Percentiles rank a stretch among this genome's conserved stretches.
phyloP scores from a whole-genome alignment of 2,797 vertebrate genomes.

The Enteromius unitaeniatus region DNA sequence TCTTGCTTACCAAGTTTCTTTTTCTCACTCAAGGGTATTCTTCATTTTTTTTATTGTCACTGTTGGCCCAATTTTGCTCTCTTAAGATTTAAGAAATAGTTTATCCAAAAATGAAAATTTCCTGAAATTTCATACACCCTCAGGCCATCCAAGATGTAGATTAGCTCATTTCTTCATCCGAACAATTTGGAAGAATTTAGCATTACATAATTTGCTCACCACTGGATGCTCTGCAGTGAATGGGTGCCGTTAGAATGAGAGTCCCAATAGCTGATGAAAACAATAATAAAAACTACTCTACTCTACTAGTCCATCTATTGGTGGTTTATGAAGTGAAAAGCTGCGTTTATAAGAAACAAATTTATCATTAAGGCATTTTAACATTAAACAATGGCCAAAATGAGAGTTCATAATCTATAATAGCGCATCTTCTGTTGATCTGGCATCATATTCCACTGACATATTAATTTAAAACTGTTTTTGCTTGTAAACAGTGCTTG shows the following conservation, averaged over 20 bases:
- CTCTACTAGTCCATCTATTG: neutral
- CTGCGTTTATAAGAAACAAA: neutral
- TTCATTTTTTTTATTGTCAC: constrained; percentile 20
- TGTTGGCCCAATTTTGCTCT: constrained; percentile 20
- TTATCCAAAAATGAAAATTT: neutral
- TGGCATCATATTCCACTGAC: neutral
- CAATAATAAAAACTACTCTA: neutral
- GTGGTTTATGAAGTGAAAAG: neutral
- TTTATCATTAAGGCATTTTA: neutral
- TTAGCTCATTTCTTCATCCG: neutral
- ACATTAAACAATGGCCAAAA: neutral
- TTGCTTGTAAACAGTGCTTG: neutral
- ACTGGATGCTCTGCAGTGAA: neutral
- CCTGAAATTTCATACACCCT: neutral
- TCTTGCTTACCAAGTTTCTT: constrained; percentile 40
- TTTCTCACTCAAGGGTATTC: constrained; percentile 55
- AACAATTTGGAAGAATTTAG: neutral
- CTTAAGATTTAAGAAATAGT: neutral
- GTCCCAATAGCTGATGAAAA: neutral
- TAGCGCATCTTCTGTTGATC: neutral
- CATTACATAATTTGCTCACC: neutral
- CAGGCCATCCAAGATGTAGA: neutral
- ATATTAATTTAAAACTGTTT: neutral
- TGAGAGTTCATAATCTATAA: neutral
- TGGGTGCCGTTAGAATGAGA: neutral